Base-by-base conservation (phyloP, 2,113 vertebrate genomes). In the Gobio gobio region DNA sequence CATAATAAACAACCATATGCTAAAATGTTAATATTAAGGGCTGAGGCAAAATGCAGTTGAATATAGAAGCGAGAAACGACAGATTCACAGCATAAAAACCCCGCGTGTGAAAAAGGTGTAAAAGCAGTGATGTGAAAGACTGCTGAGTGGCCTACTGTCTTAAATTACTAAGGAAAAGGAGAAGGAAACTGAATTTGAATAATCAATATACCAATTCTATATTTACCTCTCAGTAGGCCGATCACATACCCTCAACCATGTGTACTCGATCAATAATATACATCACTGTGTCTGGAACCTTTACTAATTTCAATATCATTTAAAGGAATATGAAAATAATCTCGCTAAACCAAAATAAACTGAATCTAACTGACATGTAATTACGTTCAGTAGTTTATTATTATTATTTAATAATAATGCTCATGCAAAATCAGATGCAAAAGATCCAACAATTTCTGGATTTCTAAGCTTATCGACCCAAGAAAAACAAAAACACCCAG, bases 181-280 rank as follows among this genome's bases (percentile, higher is more conserved):
- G 70, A 81, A 89, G 22, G 75, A 88, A 85, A 90, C 87, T 94
- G 59, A 66, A 51, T 83, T 85, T 22, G 20, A 86, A 88, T 72
- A 90, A 94, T 94, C 92, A 90, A 93, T 90, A 90, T 92, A 36
- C 61, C 88, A 90, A 82, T 82, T 88, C 89, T 92, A 88, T 88
- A 91, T 86, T 90, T 91, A 89, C 90, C 78, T 88, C 58, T 83
- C 70, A 80, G 40, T 18, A 63, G 73, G 78, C 88, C 77, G 87
- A 88, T 90, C 89, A 92, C 89, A 91, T 78, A 88, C 84, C 51
- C 85, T 90, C 89, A 89, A 86, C 87, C 79, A 89, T 81, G 89
- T 66, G 24, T 22, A 51, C 74, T 68, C 22, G 82, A 92, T 93
- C 92, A 88, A 94, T 92, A 89, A 70, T 70, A 83, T 54, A 54